Percentiles rank a stretch among this genome's conserved stretches.
Conservation (phyloP, 2,113 vertebrate species). For the Mobula birostris region DNA sequence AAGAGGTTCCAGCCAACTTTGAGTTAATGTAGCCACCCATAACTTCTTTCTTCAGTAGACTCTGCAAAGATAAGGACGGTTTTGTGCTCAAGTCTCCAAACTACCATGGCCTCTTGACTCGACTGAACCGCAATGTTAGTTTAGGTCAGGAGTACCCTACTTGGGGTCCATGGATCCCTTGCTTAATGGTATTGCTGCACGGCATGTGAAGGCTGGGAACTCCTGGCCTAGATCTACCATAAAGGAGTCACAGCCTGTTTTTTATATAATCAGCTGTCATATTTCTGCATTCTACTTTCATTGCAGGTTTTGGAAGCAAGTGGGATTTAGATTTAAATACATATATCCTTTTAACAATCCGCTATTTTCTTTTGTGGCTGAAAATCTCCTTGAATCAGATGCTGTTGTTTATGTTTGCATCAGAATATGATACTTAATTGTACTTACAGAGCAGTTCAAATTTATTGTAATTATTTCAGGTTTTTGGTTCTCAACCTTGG, state of each 20-base stretch:
- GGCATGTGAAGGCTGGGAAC: too few species aligned
- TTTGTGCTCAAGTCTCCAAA: neutral
- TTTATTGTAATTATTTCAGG: too few species aligned
- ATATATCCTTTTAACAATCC: neutral
- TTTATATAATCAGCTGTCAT: neutral
- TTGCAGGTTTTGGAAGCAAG: neutral
- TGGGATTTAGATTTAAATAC: neutral
- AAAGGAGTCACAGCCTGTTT: neutral
- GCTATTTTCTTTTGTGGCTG: neutral
- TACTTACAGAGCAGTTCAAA: neutral
- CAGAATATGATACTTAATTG: neutral
- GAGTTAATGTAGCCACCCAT: conserved; percentile 61
- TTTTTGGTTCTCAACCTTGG: neutral
- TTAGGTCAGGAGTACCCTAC: too few species aligned
- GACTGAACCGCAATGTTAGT: neutral
- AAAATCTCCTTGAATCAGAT: neutral
- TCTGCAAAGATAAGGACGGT: conserved; percentile 51
- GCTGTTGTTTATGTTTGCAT: neutral
- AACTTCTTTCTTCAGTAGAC: conserved; percentile 64
- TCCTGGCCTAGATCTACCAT: too few species aligned
- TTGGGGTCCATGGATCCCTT: too few species aligned
- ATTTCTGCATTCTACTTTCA: neutral
- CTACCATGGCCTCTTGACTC: neutral
- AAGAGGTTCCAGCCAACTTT: conserved; percentile 62
- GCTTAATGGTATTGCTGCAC: too few species aligned